Evolutionary conservation across 2,888 invertebrate species (phyloP), one percentile per base, ranked within the genome.

Genomic region (Drosophila koepferae): DNA sequence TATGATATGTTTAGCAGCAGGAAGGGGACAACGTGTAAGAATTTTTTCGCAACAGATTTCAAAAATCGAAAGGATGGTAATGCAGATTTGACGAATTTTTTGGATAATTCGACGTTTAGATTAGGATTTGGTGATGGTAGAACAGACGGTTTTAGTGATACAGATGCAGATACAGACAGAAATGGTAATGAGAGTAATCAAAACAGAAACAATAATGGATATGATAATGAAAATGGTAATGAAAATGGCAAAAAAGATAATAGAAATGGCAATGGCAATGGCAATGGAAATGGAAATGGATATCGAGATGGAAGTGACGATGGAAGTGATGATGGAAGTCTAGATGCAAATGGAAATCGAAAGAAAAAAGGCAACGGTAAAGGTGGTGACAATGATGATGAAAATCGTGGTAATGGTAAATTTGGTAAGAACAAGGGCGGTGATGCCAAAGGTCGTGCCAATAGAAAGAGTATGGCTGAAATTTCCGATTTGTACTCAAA

Each of bases 401-500:
- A 2, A 2, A 53, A 28, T 1, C 14, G 2, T 10, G 61, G 23
- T n/a, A 5, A 0, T 2, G 38, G 36, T 18, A 59, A 23, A 3
- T 3, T 0, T 5, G 56, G 31, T 51, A 31, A 51, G 18, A 9
- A 23, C 31, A 6, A 2, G 3, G 51, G 14, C 12, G 36, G 40
- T 2, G 1, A 7, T 2, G 6, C 1, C 12, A 18, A 18, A 18
- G 7, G 12, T 12, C 41, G 40, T 2, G 3, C 0, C 0, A 5
- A 18, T 3, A 46, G 12, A 3, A 14, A 60, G 3, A 68, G 31
- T 18, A 55, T 66, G 0, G 44, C 28, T 2, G 51, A 56, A 0
- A 75, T 75, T 14, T 74, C 75, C 1, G 14, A 74, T 20, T 34
- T 74, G 2, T 75, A 75, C 31, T 40, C 46, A 0, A 28, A 36